These are phyloP conservation scores for Anoplophora glabripennis DNA, from an alignment of 1,140 invertebrate genomes.

Conservation along the genomic window DNA sequence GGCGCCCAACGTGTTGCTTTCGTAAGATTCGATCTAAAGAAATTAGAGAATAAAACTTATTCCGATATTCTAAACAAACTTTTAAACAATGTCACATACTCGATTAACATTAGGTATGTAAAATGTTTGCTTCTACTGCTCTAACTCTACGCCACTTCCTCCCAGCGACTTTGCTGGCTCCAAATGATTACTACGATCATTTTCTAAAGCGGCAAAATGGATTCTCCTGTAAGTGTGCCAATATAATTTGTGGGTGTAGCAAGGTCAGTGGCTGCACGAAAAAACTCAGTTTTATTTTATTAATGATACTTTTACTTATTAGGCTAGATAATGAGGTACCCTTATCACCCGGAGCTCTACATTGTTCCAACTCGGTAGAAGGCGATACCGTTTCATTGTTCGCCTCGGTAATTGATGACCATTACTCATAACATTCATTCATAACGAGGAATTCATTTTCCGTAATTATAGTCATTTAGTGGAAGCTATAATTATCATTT, in stretches of 20 bases:
- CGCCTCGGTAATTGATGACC: background rate
- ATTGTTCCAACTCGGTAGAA: background rate
- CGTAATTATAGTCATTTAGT: background rate
- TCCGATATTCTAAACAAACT: too few species aligned
- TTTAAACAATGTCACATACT: too few species aligned
- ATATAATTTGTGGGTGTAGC: slow-evolving; percentile 16
- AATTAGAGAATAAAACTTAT: too few species aligned
- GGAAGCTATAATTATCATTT: background rate
- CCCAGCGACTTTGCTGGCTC: too few species aligned
- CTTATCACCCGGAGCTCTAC: background rate
- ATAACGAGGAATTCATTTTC: background rate
- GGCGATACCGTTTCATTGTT: background rate
- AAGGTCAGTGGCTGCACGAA: slow-evolving; percentile 11
- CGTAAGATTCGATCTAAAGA: too few species aligned
- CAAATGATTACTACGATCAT: background rate
- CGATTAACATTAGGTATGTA: too few species aligned
- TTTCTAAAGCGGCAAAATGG: slow-evolving; percentile 5
- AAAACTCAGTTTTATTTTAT: slow-evolving; percentile 3
- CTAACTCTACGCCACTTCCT: too few species aligned
- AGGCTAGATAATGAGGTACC: slow-evolving; percentile 1
- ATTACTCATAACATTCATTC: background rate
- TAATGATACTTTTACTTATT: slow-evolving; percentile 6
- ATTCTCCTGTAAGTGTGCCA: slow-evolving; percentile 17
- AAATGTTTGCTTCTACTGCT: too few species aligned
- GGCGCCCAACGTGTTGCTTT: too few species aligned